Percentiles rank a stretch among this genome's conserved stretches.
These are phyloP conservation scores for Varanus salvator DNA, from an alignment of 2,113 vertebrate species.

Conservation along the genomic window DNA sequence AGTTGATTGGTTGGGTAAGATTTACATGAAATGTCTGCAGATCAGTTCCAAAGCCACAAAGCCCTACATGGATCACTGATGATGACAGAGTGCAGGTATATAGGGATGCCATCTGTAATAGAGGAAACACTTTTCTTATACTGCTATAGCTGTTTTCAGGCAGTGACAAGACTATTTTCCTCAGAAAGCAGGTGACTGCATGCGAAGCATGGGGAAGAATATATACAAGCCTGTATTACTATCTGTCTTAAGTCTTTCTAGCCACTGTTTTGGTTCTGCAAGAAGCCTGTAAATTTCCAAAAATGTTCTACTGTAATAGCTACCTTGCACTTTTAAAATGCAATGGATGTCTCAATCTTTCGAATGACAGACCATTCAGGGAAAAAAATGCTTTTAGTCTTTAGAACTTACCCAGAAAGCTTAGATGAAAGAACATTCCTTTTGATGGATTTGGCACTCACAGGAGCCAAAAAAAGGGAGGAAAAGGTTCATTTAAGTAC, in stretches of 20 bases:
- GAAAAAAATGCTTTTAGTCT: conserved; percentile 56
- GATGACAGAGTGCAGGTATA: conserved; percentile 41
- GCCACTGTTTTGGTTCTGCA: conserved; percentile 55
- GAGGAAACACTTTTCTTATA: conserved; percentile 54
- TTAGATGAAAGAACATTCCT: conserved; percentile 48
- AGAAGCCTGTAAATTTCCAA: conserved; percentile 58
- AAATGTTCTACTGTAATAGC: conserved; percentile 53
- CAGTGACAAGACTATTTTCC: conserved; percentile 59
- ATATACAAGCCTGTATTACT: conserved; percentile 42
- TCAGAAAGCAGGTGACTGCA: conserved; percentile 36
- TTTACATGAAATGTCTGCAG: conserved; percentile 51
- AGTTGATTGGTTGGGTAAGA: conserved; percentile 24
- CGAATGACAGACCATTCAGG: conserved; percentile 55
- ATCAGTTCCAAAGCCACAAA: conserved; percentile 53
- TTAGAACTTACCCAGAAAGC: conserved; percentile 52
- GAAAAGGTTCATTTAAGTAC: conserved; percentile 1
- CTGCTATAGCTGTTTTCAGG: conserved; percentile 59
- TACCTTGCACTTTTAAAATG: conserved; percentile 57
- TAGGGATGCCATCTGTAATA: conserved; percentile 32
- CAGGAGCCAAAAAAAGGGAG: not conserved
- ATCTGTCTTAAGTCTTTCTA: conserved; percentile 52
- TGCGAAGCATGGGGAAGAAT: conserved; percentile 49
- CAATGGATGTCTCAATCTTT: conserved; percentile 53
- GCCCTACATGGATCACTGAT: conserved; percentile 34
- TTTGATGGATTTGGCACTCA: conserved; percentile 47